Base-by-base conservation (phyloP, 23 tunicate species). In the Diplosoma virens region DNA sequence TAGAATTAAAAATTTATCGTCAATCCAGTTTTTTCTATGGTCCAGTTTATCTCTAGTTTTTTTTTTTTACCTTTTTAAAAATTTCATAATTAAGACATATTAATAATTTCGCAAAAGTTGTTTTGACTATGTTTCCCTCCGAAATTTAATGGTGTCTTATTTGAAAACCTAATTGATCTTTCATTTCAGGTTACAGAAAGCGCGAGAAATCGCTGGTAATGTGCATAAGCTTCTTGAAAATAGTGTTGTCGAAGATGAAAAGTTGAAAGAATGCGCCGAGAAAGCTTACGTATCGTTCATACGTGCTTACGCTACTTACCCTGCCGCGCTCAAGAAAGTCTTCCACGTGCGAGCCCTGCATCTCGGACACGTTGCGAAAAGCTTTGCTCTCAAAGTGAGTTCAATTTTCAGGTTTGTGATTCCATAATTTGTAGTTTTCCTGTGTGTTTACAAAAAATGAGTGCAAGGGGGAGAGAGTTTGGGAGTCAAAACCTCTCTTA, bases 301-400 rank as follows among this genome's bases (percentile, higher is more conserved):
- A 21, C 68, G 93, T 2, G 81, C 99, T 3, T 95, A 95, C 69
- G 96, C 99, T 0, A 85, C 99, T 2, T 95, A 89, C 56, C 95
- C 99, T 3, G n/a, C 78, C 9, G 80, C 83, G 47, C 54, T 88
- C 11, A 95, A 95, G 53, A 64, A 83, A 3, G 93, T 95, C 34
- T 95, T 95, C 64, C 99, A 89, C 74, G 93, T 95, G 1, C 80
- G 81, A 77, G 71, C 81, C 30, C 72, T 95, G 76, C 99, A 95
- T 72, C 71, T 89, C 6, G 99, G 99, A n/a, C 99, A 95, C 55
- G 90, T 95, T 31, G 99, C 96, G 18, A 95, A 95, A 77, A 81
- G 94, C 37, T 95, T 95, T 67, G 99, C 85, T 14, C 36, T 92
- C 1, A 82, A 66, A 81, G 97, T 86, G 28, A 32, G 80, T 67